Evolutionary conservation across 2,113 vertebrate species (phyloP), one percentile per base, ranked within the genome.

Genomic region (Verasper variegatus): DNA sequence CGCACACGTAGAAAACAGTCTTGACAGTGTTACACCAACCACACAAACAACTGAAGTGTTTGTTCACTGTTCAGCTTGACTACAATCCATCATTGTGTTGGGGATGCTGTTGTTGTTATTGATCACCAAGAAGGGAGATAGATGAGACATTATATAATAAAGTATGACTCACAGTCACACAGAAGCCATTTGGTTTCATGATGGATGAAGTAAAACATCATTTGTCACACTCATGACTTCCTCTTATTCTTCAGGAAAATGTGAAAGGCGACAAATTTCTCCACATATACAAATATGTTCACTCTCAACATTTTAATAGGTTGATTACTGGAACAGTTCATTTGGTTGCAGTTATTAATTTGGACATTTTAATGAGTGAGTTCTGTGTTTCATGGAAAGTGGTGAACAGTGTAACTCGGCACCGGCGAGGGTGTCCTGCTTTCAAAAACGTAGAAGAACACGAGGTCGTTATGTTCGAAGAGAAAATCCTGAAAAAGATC

Each of bases 301-400:
- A 74, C 71, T 13, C 56, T 54, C 67, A 61, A 68, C 58, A 37
- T 27, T 52, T 86, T 82, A 82, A 47, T 78, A 2, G 26, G 71
- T 23, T 56, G 60, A 78, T 42, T 75, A 62, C 27, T 42, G n/a
- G 56, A 82, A 71, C 49, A 76, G 66, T 74, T 81, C 13, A 78
- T 64, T 76, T 31, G 24, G 13, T 68, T 54, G 47, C 37, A 57
- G 37, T 23, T 24, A 40, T 37, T 54, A 51, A 54, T 67, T 59
- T 47, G 21, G 31, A 83, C 58, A 79, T 57, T 78, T 84, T 66
- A 0, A n/a, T 24, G 20, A 56, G 20, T 56, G 27, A 82, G 60
- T n/a, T 27, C 35, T 84, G 78, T 86, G 71, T 79, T 76, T 82
- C 14, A 77, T 23, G 24, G 20, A 63, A 82, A 68, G 35, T 55